Evolutionary conservation across 1,140 invertebrate genomes (phyloP).

Genomic region (Probaryconus sp.): DNA sequence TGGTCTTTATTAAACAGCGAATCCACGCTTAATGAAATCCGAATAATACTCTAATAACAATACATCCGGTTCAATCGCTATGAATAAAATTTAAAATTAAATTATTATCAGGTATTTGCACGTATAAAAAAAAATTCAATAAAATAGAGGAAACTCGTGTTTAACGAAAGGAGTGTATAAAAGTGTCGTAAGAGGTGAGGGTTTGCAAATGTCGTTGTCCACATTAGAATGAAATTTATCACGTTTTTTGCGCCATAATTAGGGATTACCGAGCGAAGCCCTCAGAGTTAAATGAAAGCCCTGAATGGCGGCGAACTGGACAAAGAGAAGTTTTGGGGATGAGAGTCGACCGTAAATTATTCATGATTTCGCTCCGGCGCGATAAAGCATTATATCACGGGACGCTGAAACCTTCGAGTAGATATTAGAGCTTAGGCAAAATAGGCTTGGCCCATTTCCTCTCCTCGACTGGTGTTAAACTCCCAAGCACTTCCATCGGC

Average conservation of each 20-base stretch:
- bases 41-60: no score
- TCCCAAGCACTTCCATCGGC: conserved; percentile 57
- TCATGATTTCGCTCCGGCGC: conserved; percentile 65
- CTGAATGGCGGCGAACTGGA: conserved; percentile 60
- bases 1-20: no score
- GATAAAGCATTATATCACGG: conserved; percentile 61
- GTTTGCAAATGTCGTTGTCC: no score
- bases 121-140: no score
- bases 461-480: conserved; percentile 54
- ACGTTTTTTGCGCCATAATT: conserved; percentile 60
- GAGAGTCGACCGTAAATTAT: conserved; percentile 65
- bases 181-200: no score
- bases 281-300: conserved; percentile 64
- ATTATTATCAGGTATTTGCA: no score
- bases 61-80: no score
- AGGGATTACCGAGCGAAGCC: conserved; percentile 52
- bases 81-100: no score
- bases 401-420: conserved; percentile 61
- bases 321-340: conserved; percentile 61
- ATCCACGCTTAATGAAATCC: no score
- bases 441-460: conserved; percentile 63
- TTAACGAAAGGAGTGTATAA: no score
- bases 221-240: conserved; percentile 32
- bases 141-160: no score
- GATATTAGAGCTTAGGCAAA: conserved; percentile 69